Conservation (phyloP, 2,113 vertebrate genomes). For the Dissostichus mawsoni region DNA sequence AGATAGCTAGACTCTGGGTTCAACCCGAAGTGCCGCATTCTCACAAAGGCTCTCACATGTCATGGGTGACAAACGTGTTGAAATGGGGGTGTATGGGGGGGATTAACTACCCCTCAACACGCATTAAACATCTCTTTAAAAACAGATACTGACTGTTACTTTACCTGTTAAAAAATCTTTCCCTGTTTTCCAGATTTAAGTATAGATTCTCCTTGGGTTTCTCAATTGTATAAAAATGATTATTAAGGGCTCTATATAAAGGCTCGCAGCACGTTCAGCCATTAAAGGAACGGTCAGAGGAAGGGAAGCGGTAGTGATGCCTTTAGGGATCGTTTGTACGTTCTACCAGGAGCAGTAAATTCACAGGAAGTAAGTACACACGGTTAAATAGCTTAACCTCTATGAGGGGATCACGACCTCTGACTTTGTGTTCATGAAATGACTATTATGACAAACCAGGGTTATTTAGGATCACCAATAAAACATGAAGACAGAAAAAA, state of each 20-base stretch:
- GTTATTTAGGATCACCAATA: conserved; percentile 36
- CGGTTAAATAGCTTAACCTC: conserved; percentile 60
- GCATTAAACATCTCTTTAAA: conserved; percentile 32
- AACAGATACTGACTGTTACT: conserved; percentile 22
- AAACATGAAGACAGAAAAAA: neutral
- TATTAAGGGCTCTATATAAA: conserved; percentile 3
- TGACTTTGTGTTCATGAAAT: conserved; percentile 40
- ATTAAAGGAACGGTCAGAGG: conserved; percentile 39
- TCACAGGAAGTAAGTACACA: conserved; percentile 37
- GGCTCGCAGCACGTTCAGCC: conserved; percentile 18
- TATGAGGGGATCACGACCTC: conserved; percentile 35
- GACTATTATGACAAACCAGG: conserved; percentile 39
- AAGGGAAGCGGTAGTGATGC: neutral
- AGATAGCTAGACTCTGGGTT: neutral
- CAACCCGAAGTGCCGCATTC: neutral
- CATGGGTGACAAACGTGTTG: conserved; percentile 12
- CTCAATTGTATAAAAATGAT: conserved; percentile 8
- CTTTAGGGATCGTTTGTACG: conserved; percentile 23
- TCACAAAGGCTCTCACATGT: conserved; percentile 32
- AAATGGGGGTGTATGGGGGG: conserved; percentile 5
- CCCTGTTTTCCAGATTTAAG: conserved; percentile 1
- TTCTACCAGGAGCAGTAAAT: conserved; percentile 47
- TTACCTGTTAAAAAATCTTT: conserved; percentile 31
- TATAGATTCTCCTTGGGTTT: conserved; percentile 46
- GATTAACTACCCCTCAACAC: conserved; percentile 52